Evolutionary conservation across 2,113 vertebrate species (phyloP), one percentile per base, ranked within the genome.

Genomic region (Sarotherodon lohbergeri): DNA sequence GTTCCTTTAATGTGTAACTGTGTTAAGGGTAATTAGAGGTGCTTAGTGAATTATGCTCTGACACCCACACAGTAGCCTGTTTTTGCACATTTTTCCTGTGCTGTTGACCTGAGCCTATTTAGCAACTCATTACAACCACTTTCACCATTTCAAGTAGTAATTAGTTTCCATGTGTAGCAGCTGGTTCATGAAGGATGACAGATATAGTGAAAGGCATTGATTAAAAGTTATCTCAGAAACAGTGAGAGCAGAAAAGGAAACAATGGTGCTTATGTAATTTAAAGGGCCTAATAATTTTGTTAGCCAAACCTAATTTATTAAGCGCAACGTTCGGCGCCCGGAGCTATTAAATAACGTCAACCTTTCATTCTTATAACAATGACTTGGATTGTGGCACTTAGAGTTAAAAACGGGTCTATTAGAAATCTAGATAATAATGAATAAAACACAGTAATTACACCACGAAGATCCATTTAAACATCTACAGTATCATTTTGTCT

Each of bases 41-140:
- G 83, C 73, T 90, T 55, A n/a, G 91, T 89, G 83, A 90, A 89
- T 90, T 88, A 90, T 41, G 24, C 80, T 78, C 87, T 13, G 8
- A 82, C 88, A 89, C 88, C 91, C 86, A 93, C 94, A 76, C 86
- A 76, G 24, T n/a, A 63, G 71, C 80, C 79, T 89, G 63, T 88
- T 88, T 93, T 91, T 57, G 80, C 78, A 85, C 85, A 56, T 81
- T 89, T 87, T 84, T 39, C 59, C 81, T 17, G 32, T 88, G 85
- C 81, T 91, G 87, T 73, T 56, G 81, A 90, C 79, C 88, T 79
- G 46, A 92, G 88, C 88, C 89, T 88, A 73, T 91, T 93, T 90
- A 92, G 84, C 85, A 66, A 88, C 82, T 89, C 88, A 86, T 91
- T 91, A 89, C 54, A 78, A 86, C 39, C 89, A 92, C 90, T 91